These are phyloP conservation scores for Diplosoma virens DNA, from an alignment of 23 tunicate genomes.

Conservation along the genomic window DNA sequence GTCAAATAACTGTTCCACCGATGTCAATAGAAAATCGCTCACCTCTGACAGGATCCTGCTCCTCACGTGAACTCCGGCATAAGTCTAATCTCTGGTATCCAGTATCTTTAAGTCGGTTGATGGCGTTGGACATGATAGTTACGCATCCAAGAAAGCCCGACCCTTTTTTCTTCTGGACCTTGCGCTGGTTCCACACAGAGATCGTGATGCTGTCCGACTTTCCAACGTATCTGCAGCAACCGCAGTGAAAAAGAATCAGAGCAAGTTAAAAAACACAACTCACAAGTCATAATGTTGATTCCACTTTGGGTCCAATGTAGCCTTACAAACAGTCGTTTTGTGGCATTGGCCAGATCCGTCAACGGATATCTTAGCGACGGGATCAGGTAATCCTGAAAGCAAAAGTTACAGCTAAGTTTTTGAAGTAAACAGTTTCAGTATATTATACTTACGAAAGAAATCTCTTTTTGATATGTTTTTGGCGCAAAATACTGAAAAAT, in stretches of 20 bases:
- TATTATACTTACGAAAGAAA: conserved; percentile 91
- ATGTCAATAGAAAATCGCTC: no score
- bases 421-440: no score
- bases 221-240: conserved; percentile 63
- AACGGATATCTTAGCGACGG: conserved; percentile 78
- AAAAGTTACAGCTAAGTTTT: no score
- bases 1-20: no score
- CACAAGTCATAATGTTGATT: conserved; percentile 91
- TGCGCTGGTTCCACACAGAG: conserved; percentile 90
- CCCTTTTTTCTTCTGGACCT: conserved; percentile 77
- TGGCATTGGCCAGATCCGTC: conserved; percentile 92
- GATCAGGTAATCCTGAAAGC: conserved; percentile 92
- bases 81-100: conserved; percentile 87
- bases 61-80: conserved; percentile 50
- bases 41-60: conserved; percentile 84
- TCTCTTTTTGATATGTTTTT: conserved; percentile 94
- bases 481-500: conserved; percentile 87
- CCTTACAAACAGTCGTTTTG: conserved; percentile 70
- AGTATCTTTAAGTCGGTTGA: conserved; percentile 87
- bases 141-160: conserved; percentile 91
- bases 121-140: conserved; percentile 81
- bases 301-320: conserved; percentile 92
- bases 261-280: conserved; percentile 25
- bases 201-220: conserved; percentile 92
- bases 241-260: background rate